Base-by-base conservation (phyloP, 2,113 vertebrate genomes). In the Narcine bancroftii region DNA sequence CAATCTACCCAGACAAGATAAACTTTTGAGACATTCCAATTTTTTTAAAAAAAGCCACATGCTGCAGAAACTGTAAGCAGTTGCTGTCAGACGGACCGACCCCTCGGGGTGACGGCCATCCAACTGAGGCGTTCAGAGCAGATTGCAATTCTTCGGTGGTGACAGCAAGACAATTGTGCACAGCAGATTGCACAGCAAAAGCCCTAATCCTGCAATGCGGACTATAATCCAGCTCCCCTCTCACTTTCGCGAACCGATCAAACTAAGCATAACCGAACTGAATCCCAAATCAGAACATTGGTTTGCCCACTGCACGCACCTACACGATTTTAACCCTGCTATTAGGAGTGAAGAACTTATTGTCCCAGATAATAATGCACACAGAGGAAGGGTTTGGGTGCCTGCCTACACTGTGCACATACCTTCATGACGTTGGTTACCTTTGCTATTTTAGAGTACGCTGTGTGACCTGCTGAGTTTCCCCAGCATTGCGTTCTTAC, bases 1-100 rank as follows among this genome's bases (percentile, higher is more conserved):
- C 81, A 60, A 87, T 87, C 81, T 87, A 60, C 5, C n/a, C 53
- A 26, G 81, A 69, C n/a, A 87, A 87, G 81, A 87, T 63, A 36
- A 87, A 87, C 81, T 36, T 60, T 60, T 5, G 2, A 36, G 81
- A 60, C 81, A 60, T 85, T 85, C 13, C n/a, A 53, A 60, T 36
- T 60, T 24, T 21, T 26, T 47, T 21, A 21, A 60, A 60, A 56
- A 29, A 50, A 53, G 33, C 47, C 9, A 75, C 15, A 42, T 11
- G n/a, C 81, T n/a, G 33, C 53, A 87, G 53, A 60, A 36, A 60
- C 33, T 39, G 81, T 36, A 17, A 85, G 53, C 81, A 36, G 17
- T 19, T 6, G 5, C 81, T 87, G 53, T 87, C 81, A 60, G 81
- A 87, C 53, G 36, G 17, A 36, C 81, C 81, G 60, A 21, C n/a